Base-by-base conservation (phyloP, 2,797 vertebrate genomes). In the Antennarius maculatus region DNA sequence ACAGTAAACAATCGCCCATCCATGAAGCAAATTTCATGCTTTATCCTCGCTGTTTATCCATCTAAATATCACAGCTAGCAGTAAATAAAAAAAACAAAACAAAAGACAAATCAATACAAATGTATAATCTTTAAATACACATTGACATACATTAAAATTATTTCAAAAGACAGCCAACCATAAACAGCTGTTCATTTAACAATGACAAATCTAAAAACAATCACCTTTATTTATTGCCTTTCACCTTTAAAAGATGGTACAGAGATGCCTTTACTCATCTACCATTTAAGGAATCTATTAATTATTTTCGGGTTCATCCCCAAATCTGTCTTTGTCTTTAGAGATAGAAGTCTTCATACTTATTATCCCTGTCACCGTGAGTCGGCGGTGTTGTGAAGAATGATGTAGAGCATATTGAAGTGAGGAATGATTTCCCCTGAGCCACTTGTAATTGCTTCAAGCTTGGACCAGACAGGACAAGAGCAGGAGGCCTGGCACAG, bases 361-460 rank as follows among this genome's bases (percentile, higher is more conserved):
- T 86, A 88, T 90, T 77, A 85, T 88, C 84, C 86, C 84, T 83
- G 87, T 90, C 87, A 82, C 87, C 86, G 82, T 86, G 82, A 80
- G 71, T 42, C 50, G 72, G 61, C 57, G 69, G 84, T 81, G 86
- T 91, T 83, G 81, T 90, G 85, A 92, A 86, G 88, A 91, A 91
- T 85, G 88, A 87, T 75, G 74, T 75, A 13, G 69, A 70, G 77
- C 82, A 27, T 66, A 83, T 59, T 76, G 76, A 55, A 61, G 75
- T 76, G 76, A 81, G 77, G 85, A 84, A 83, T 89, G 83, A 91
- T 89, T 89, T 90, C 90, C 89, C 89, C 52, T 53, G 86, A 87
- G 89, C 57, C 18, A 34, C 76, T 65, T 73, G 70, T 91, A 92
- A 92, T 93, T 92, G 87, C 88, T 92, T 92, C 91, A 93, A 91